phyloP scores from a whole-genome alignment of 2,888 invertebrate genomes.

The Branchipolynoe longqiensis region DNA sequence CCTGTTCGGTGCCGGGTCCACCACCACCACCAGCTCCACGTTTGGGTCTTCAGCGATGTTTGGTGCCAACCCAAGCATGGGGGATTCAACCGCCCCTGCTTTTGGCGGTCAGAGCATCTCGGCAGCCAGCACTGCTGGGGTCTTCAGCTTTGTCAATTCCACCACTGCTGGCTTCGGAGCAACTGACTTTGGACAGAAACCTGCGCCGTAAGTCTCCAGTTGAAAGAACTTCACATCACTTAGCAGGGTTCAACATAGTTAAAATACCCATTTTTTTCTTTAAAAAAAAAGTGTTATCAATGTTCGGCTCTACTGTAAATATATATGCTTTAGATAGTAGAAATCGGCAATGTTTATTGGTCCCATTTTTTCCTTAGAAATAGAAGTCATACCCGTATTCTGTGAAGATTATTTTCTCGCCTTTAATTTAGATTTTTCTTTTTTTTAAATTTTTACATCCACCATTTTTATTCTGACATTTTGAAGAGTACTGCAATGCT shows the following conservation, averaged over 20 bases:
- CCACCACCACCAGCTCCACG: constrained; percentile 16
- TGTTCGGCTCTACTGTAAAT: no score
- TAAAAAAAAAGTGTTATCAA: no score
- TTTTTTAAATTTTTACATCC: no score
- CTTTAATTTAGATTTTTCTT: no score
- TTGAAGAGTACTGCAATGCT: no score
- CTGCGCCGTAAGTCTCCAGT: constrained; percentile 43
- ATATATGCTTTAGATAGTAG: no score
- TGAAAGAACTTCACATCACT: not conserved
- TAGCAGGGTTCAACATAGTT: not conserved
- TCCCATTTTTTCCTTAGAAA: no score
- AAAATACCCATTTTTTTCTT: not conserved
- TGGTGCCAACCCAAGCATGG: constrained; percentile 2
- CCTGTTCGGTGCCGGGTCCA: not conserved
- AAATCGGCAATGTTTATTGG: no score
- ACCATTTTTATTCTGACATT: no score
- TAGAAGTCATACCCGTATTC: no score
- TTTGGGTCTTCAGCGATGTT: constrained; percentile 40
- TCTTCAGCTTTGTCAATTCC: not conserved
- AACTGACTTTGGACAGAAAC: constrained; percentile 67
- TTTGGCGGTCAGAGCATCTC: constrained; percentile 51
- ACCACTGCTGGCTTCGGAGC: constrained; percentile 16
- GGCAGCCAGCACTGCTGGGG: not conserved
- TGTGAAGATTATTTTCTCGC: no score
- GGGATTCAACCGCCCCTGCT: not conserved